Conservation (phyloP, 2,888 invertebrate species). For the Kryphioiulus occultus region DNA sequence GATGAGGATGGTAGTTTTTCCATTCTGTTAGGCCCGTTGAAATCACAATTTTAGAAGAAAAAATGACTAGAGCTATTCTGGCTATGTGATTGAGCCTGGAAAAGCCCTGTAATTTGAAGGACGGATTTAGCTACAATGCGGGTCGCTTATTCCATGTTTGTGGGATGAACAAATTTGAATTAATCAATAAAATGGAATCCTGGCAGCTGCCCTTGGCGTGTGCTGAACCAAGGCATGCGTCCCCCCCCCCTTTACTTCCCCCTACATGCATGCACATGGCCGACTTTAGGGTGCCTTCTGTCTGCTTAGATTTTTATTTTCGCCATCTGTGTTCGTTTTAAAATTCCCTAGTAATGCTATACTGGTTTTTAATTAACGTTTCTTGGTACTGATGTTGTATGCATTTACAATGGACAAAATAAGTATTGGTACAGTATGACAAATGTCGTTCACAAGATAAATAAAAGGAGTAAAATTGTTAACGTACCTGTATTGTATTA, state of each 20-base stretch:
- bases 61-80: background rate
- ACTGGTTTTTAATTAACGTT: no score
- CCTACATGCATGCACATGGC: background rate
- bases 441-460: no score
- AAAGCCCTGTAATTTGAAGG: background rate
- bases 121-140: background rate
- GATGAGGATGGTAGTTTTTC: background rate
- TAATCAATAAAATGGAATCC: background rate
- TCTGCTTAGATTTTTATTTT: no score
- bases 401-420: no score
- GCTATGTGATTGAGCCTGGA: background rate
- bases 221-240: background rate
- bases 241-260: background rate
- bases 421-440: no score
- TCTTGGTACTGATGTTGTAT: no score
- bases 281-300: no score
- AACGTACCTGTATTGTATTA: no score
- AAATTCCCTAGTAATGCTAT: no score
- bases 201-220: background rate
- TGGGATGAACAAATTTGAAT: slow-evolving; percentile 3
- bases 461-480: no score
- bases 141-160: background rate
- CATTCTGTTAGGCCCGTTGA: background rate
- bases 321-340: no score
- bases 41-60: background rate